Conservation (phyloP, 2,113 vertebrate species). For the Corynorhinus townsendii region DNA sequence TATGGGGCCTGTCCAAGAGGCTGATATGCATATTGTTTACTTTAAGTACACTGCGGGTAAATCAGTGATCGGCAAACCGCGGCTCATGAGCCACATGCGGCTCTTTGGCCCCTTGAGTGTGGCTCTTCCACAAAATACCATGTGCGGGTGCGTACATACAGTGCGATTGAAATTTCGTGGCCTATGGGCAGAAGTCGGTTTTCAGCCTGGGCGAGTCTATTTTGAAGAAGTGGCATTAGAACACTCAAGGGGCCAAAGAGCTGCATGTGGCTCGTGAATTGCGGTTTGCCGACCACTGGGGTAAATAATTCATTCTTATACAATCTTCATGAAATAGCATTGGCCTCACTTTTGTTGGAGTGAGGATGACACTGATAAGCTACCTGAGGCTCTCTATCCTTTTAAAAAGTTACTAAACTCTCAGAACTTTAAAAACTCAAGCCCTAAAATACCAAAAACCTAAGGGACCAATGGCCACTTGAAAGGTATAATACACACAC, state of each 20-base stretch:
- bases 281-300: no score
- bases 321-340: background rate
- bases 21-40: background rate
- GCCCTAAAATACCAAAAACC: background rate
- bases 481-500: background rate
- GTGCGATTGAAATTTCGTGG: no score
- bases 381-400: background rate
- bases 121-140: no score
- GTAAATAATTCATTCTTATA: background rate
- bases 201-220: no score
- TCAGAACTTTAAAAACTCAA: background rate
- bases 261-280: no score
- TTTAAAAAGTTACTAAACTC: background rate
- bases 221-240: no score
- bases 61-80: no score
- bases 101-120: no score
- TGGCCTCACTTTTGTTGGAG: background rate
- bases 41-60: background rate
- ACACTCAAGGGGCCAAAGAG: no score
- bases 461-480: background rate
- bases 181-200: no score
- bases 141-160: no score
- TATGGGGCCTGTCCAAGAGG: background rate
- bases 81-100: no score
- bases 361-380: background rate